Percentiles rank a stretch among this genome's conserved stretches.
Conservation (phyloP, 2,113 vertebrate species). For the Mastomys coucha region DNA sequence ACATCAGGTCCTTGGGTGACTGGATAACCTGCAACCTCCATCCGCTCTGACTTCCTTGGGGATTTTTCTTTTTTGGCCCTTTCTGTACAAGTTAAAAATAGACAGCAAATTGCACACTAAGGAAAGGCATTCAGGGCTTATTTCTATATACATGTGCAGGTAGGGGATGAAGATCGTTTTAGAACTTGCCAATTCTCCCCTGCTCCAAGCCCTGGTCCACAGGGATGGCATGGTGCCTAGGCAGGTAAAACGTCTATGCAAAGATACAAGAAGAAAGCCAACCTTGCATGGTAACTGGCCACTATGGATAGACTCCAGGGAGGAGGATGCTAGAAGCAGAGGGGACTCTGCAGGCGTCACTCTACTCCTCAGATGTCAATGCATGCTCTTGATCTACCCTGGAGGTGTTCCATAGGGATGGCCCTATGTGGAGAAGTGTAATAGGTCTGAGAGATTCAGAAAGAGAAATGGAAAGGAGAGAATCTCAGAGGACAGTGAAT, state of each 20-base stretch:
- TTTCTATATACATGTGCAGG: background rate
- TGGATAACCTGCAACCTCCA: constrained; percentile 61
- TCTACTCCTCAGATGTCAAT: too few relatives aligned
- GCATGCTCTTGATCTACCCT: too few relatives aligned
- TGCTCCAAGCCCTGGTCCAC: background rate
- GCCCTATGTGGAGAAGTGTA: background rate
- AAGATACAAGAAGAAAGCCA: background rate
- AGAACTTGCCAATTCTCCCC: constrained; percentile 38
- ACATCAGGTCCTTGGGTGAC: constrained; percentile 71
- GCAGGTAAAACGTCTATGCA: background rate
- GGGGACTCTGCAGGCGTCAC: background rate
- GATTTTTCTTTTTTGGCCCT: constrained; percentile 68
- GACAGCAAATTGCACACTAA: constrained; percentile 66
- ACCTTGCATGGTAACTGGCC: background rate
- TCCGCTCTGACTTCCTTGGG: constrained; percentile 54
- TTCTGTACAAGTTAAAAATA: constrained; percentile 78
- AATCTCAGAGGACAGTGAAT: rapidly evolving
- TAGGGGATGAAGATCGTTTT: constrained; percentile 40
- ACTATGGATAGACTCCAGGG: background rate
- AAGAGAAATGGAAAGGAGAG: background rate
- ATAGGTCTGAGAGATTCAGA: too few relatives aligned
- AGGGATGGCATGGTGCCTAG: background rate
- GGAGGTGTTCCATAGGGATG: background rate
- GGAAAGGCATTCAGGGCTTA: constrained; percentile 22
- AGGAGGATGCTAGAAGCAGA: background rate